Conservation (phyloP, 2,888 invertebrate species). For the Acanthopleura granulata region DNA sequence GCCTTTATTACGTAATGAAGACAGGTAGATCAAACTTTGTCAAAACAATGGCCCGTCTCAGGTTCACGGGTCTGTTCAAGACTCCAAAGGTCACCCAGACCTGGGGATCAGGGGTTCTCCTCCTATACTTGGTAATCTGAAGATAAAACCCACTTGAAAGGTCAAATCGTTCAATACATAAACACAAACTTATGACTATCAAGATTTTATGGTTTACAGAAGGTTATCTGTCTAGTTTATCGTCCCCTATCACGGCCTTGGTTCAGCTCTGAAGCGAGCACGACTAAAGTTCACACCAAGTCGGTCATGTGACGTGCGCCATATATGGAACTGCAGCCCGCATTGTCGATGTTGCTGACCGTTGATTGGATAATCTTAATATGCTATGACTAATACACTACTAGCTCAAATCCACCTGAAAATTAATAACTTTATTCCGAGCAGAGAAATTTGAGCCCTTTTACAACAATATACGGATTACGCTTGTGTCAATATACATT, state of each 20-base stretch:
- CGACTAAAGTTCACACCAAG: neutral
- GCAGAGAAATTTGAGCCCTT: no score
- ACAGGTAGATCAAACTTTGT: no score
- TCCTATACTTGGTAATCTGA: neutral
- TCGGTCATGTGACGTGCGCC: neutral
- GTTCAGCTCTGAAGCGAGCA: neutral
- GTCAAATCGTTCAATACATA: neutral
- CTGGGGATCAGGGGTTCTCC: neutral
- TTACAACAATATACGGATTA: no score
- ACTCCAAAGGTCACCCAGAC: neutral
- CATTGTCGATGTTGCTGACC: no score
- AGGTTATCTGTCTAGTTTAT: conserved; percentile 3
- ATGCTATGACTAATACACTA: no score
- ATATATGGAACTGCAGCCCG: neutral
- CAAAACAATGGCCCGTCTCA: no score
- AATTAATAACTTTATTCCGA: no score
- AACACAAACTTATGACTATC: conserved; percentile 14
- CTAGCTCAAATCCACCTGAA: no score
- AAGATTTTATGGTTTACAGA: conserved; percentile 9
- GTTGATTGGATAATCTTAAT: no score
- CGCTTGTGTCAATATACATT: no score
- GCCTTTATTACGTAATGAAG: no score
- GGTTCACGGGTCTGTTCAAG: neutral
- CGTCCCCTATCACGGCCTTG: neutral
- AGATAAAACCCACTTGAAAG: conserved; percentile 10